These are phyloP conservation scores for Trichonephila inaurata DNA, from an alignment of 1,140 invertebrate genomes.

Conservation along the genomic window DNA sequence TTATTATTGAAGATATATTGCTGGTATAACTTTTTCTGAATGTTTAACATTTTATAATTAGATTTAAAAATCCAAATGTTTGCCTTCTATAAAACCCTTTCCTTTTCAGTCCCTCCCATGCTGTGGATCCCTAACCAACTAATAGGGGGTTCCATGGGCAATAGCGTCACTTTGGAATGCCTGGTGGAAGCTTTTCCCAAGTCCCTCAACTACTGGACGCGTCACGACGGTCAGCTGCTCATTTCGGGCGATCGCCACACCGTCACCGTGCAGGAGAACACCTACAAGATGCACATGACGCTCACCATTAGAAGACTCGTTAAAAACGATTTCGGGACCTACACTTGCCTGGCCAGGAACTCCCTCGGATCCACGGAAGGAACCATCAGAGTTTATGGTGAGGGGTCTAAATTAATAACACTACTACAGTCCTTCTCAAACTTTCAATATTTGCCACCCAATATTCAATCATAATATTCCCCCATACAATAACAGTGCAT, in stretches of 20 bases:
- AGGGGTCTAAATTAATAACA: neutral
- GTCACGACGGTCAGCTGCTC: slow-evolving; percentile 70
- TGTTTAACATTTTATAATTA: too few species aligned
- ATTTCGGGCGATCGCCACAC: slow-evolving; percentile 72
- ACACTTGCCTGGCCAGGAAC: slow-evolving; percentile 95
- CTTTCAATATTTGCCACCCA: too few species aligned
- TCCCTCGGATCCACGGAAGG: slow-evolving; percentile 87
- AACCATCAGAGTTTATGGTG: slow-evolving; percentile 67
- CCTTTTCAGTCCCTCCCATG: slow-evolving; percentile 90
- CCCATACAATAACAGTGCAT: too few species aligned
- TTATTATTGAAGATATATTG: too few species aligned
- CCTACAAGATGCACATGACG: slow-evolving; percentile 78
- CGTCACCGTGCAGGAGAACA: slow-evolving; percentile 71
- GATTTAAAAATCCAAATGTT: neutral
- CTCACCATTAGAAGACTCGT: slow-evolving; percentile 75
- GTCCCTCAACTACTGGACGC: slow-evolving; percentile 93
- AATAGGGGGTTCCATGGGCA: slow-evolving; percentile 89
- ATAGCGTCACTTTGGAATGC: slow-evolving; percentile 92
- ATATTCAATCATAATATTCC: too few species aligned
- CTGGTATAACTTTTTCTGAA: too few species aligned
- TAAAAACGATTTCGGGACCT: slow-evolving; percentile 89
- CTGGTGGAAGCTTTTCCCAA: slow-evolving; percentile 94
- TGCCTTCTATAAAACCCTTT: neutral
- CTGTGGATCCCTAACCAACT: slow-evolving; percentile 94
- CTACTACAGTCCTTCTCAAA: too few species aligned